phyloP scores from a whole-genome alignment of 2,797 vertebrate species.

The Clarias pachynema region DNA sequence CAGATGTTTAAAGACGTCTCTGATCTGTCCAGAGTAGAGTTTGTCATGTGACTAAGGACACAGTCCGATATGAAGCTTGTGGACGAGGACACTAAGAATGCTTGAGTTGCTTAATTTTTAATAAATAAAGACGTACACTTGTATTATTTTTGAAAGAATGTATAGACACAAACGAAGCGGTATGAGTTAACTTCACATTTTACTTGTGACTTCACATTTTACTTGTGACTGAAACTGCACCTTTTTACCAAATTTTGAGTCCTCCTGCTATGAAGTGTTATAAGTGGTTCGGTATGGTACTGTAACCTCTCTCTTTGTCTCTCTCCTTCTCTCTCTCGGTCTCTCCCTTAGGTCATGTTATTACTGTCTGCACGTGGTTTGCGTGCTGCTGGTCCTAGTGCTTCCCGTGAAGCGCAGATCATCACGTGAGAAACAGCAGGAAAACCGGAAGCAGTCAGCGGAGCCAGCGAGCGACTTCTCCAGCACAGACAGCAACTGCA shows the following conservation, averaged over 20 bases:
- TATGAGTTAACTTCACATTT: neutral
- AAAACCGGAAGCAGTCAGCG: slow-evolving; percentile 59
- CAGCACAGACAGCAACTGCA: slow-evolving; percentile 86
- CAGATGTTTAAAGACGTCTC: neutral
- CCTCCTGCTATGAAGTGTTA: neutral
- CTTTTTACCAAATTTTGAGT: neutral
- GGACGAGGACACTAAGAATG: neutral
- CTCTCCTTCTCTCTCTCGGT: neutral
- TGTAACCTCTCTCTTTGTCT: neutral
- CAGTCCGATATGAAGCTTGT: neutral
- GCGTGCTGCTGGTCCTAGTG: slow-evolving; percentile 82
- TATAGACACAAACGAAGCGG: neutral
- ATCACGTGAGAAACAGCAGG: slow-evolving; percentile 71
- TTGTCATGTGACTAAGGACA: neutral
- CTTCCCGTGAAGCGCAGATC: slow-evolving; percentile 84
- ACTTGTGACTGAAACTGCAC: neutral
- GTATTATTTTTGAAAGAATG: neutral
- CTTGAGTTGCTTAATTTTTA: neutral
- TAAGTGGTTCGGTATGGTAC: neutral
- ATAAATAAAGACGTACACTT: neutral
- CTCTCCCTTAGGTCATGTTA: slow-evolving; percentile 85
- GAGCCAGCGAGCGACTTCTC: slow-evolving; percentile 72
- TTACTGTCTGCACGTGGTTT: slow-evolving; percentile 87
- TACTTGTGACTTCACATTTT: neutral
- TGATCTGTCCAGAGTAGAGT: neutral